These are phyloP conservation scores for Baryphthengus martii DNA, from an alignment of 2,113 vertebrate species.

Conservation along the genomic window DNA sequence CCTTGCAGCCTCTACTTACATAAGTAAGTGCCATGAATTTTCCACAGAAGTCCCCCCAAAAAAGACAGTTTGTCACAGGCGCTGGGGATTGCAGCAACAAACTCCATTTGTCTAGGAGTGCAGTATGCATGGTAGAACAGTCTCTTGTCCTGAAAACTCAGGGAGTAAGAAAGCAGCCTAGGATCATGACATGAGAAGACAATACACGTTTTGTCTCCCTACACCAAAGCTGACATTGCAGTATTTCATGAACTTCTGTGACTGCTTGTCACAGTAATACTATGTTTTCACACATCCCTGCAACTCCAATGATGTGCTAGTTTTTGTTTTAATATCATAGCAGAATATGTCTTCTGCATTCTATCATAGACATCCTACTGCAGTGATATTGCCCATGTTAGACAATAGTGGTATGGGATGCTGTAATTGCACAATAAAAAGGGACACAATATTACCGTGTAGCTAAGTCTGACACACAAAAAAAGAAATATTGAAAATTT, in stretches of 20 bases:
- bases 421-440: background rate
- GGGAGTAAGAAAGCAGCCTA: background rate
- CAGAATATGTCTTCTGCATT: background rate
- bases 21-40: background rate
- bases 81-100: background rate
- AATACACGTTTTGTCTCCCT: rapidly evolving
- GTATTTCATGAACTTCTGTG: background rate
- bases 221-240: background rate
- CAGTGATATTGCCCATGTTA: background rate
- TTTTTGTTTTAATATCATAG: background rate
- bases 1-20: background rate
- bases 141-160: background rate
- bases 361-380: background rate
- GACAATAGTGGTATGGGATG: background rate
- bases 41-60: background rate
- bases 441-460: background rate
- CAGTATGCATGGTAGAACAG: rapidly evolving
- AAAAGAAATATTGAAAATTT: background rate
- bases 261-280: background rate
- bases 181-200: background rate
- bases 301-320: rapidly evolving
- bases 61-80: background rate
- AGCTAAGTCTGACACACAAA: rapidly evolving
- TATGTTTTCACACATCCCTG: background rate
- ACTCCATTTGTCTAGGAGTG: background rate